These are phyloP conservation scores for Clarias laeviceps DNA, from an alignment of 2,797 vertebrate genomes.

Conservation along the genomic window DNA sequence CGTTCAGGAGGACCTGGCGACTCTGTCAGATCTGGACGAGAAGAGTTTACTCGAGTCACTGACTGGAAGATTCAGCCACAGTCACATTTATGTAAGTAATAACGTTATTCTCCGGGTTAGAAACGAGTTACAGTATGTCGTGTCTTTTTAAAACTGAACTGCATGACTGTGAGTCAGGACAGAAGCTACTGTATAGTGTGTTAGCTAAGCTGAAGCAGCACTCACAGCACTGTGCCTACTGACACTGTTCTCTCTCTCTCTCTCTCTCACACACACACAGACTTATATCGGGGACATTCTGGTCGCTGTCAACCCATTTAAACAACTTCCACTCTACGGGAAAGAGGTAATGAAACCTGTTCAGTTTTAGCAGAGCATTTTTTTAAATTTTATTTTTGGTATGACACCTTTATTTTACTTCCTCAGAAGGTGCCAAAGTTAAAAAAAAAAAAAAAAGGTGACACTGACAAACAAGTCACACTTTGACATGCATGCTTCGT, in stretches of 20 bases:
- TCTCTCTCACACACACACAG: constrained; percentile 56
- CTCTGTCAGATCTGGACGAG: constrained; percentile 63
- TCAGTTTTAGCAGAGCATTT: neutral
- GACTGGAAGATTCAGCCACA: constrained; percentile 62
- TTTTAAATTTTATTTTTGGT: neutral
- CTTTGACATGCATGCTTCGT: too few relatives aligned
- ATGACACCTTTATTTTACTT: neutral
- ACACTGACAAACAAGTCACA: neutral
- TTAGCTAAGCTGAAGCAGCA: neutral
- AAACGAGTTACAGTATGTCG: neutral
- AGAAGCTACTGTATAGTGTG: too few relatives aligned
- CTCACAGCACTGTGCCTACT: neutral
- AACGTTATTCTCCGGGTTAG: neutral
- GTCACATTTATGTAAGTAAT: constrained; percentile 70
- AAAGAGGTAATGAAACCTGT: constrained; percentile 63
- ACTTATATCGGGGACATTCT: constrained; percentile 77
- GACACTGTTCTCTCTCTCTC: neutral
- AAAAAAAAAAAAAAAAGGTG: too few relatives aligned
- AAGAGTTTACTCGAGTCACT: constrained; percentile 61
- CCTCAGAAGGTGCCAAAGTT: neutral
- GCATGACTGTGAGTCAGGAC: neutral
- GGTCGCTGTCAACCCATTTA: constrained; percentile 74
- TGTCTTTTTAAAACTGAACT: neutral
- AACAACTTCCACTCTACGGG: constrained; percentile 70
- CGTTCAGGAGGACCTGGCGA: constrained; percentile 62